These are phyloP conservation scores for Pterocles gutturalis DNA, from an alignment of 2,113 vertebrate genomes.

Conservation along the genomic window DNA sequence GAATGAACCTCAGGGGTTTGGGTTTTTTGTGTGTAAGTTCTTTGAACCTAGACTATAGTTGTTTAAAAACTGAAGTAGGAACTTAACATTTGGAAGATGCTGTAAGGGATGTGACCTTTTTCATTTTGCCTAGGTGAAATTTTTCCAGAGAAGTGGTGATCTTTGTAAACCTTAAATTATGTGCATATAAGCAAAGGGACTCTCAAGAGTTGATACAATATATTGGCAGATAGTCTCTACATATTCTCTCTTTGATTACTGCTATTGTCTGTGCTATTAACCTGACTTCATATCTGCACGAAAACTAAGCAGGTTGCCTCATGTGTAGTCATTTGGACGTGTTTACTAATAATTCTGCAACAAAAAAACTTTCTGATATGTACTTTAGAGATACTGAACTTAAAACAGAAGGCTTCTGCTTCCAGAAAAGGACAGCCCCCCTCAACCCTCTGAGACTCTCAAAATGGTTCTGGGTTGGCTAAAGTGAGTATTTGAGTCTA, in stretches of 20 bases:
- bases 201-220: fast-evolving
- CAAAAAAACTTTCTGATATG: background rate
- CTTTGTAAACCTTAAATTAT: background rate
- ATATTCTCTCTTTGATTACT: background rate
- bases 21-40: background rate
- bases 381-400: background rate
- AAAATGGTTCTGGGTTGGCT: background rate
- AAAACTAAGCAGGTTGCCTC: background rate
- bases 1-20: background rate
- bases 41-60: background rate
- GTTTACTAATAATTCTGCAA: background rate
- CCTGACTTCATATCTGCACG: background rate
- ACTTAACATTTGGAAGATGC: background rate
- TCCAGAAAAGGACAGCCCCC: background rate
- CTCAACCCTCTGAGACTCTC: too few relatives aligned
- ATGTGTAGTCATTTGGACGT: too few relatives aligned
- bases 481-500: background rate
- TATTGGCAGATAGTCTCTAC: background rate
- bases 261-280: fast-evolving
- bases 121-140: background rate
- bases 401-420: background rate
- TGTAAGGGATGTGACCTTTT: background rate
- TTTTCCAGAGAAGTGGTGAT: background rate
- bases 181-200: background rate
- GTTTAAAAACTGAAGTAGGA: background rate